Evolutionary conservation across 2,888 invertebrate genomes (phyloP).

Genomic region (Brachypalpus laphriformis): DNA sequence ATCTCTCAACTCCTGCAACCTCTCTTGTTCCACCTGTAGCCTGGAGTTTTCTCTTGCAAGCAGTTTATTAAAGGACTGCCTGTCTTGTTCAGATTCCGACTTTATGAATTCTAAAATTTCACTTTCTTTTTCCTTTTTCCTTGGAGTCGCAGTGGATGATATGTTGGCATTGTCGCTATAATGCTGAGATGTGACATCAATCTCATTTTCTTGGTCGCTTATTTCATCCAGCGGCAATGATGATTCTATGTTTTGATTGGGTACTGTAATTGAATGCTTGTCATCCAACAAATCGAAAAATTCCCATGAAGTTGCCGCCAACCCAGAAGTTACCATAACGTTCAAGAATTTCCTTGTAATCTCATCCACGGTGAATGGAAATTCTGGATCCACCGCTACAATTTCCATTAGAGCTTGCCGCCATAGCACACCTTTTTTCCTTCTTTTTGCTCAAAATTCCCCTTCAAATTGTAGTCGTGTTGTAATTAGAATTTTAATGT

Average conservation of each 20-base stretch:
- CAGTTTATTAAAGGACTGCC: conserved; percentile 4
- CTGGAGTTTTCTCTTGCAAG: not conserved
- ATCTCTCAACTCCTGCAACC: not conserved
- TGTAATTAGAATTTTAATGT: too few relatives aligned
- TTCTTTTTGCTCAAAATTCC: not conserved
- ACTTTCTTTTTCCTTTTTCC: not conserved
- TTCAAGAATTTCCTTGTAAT: too few relatives aligned
- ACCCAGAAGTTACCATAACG: too few relatives aligned
- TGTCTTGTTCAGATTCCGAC: not conserved
- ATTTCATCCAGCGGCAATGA: not conserved
- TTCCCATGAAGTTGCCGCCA: not conserved
- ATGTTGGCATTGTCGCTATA: not conserved
- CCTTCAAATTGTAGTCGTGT: too few relatives aligned
- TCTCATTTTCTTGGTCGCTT: not conserved
- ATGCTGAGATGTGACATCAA: not conserved
- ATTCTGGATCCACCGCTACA: too few relatives aligned
- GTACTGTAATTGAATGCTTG: not conserved
- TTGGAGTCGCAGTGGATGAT: conserved; percentile 1
- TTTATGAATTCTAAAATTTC: conserved; percentile 3
- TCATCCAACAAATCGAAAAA: not conserved
- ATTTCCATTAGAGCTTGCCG: too few relatives aligned
- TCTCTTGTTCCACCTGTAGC: not conserved
- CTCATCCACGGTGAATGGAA: too few relatives aligned
- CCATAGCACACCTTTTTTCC: too few relatives aligned
- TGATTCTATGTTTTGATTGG: not conserved